Conservation (phyloP, 1,140 invertebrate species). For the Trichonephila clavata region DNA sequence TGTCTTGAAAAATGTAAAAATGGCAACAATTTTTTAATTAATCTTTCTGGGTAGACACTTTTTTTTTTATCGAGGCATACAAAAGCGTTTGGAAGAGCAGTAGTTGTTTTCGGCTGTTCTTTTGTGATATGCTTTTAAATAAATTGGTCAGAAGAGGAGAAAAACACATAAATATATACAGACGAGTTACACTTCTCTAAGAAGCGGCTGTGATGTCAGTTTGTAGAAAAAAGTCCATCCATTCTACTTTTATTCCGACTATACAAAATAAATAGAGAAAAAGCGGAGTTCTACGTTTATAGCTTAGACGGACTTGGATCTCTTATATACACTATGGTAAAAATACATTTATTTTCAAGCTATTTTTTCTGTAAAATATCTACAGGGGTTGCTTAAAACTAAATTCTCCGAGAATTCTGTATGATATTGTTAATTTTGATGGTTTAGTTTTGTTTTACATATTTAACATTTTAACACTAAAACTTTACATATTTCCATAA, state of each 20-base stretch:
- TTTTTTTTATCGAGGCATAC: not conserved
- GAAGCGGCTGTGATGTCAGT: not conserved
- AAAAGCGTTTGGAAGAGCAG: not conserved
- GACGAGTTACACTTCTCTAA: not conserved
- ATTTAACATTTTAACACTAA: too few relatives aligned
- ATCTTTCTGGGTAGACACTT: not conserved
- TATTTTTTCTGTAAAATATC: too few relatives aligned
- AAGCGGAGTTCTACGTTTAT: too few relatives aligned
- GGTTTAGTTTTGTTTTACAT: too few relatives aligned
- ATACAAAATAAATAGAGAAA: not conserved
- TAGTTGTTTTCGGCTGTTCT: not conserved
- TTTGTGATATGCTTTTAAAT: constrained; percentile 8
- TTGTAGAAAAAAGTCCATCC: not conserved
- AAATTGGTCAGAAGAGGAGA: not conserved
- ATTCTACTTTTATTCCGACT: not conserved
- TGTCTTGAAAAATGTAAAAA: too few relatives aligned
- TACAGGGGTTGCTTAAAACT: too few relatives aligned
- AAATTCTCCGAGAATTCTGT: too few relatives aligned
- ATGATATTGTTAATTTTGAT: too few relatives aligned
- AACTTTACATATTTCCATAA: too few relatives aligned
- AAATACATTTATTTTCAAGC: too few relatives aligned
- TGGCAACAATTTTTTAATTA: not conserved
- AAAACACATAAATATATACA: not conserved
- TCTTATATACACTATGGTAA: too few relatives aligned
- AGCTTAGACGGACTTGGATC: too few relatives aligned